These are phyloP conservation scores for Tipula vernalis DNA, from an alignment of 2,888 invertebrate species.

Conservation along the genomic window DNA sequence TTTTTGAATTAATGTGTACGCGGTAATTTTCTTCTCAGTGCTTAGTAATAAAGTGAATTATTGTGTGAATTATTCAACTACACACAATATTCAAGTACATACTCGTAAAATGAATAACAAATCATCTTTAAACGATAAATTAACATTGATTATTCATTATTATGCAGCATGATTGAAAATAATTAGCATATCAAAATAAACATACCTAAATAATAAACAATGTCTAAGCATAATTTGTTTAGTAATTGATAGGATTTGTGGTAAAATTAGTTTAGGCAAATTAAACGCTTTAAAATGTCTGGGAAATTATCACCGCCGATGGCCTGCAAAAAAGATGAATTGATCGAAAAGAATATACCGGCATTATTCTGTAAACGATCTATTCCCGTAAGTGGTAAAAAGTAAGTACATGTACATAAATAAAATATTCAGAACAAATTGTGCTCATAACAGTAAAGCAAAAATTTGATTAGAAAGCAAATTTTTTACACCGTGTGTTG, in stretches of 20 bases:
- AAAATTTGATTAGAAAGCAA: neutral
- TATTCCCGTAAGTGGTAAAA: neutral
- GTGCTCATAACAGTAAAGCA: neutral
- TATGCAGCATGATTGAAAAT: neutral
- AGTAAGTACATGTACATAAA: neutral
- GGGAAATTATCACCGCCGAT: neutral
- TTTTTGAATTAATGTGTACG: neutral
- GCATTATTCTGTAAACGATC: neutral
- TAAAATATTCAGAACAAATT: neutral
- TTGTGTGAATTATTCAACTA: neutral
- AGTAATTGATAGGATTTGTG: neutral
- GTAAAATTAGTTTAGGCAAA: neutral
- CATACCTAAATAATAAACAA: neutral
- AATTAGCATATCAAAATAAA: no score
- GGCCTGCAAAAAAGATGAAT: neutral
- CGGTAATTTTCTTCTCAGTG: neutral
- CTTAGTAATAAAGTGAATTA: neutral
- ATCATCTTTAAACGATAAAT: neutral
- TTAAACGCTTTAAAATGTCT: neutral
- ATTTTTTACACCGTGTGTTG: neutral
- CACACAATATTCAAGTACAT: neutral
- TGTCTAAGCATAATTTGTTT: neutral
- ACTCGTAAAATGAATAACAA: neutral
- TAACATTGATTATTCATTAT: neutral
- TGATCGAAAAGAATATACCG: neutral